Conservation (phyloP, 2,888 invertebrate genomes). For the Lomographa bimaculata region DNA sequence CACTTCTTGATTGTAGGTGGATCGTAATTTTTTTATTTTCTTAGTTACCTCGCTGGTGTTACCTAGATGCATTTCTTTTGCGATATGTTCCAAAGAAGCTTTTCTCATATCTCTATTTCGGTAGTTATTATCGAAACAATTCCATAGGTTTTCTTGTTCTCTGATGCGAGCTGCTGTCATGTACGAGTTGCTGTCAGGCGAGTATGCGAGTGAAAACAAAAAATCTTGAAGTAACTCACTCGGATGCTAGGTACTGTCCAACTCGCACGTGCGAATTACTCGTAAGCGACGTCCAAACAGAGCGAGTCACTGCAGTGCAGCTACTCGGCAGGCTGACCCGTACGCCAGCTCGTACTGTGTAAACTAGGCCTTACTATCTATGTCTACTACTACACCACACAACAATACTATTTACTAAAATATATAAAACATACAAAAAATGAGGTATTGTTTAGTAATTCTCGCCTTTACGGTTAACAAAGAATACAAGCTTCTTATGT, state of each 20-base stretch:
- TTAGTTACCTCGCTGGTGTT: conserved; percentile 21
- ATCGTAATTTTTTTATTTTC: conserved; percentile 28
- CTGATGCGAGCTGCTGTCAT: conserved; percentile 31
- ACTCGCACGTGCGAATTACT: too few species aligned
- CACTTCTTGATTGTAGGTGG: conserved; percentile 29
- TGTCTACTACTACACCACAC: too few species aligned
- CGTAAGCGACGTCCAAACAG: conserved; percentile 11
- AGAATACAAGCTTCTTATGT: too few species aligned
- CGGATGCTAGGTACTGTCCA: conserved; percentile 3
- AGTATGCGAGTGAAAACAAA: conserved; percentile 11
- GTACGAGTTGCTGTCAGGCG: conserved; percentile 29
- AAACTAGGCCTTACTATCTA: too few species aligned
- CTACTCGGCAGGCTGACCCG: conserved; percentile 2
- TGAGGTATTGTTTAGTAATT: too few species aligned
- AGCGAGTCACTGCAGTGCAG: conserved; percentile 7
- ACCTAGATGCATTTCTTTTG: conserved; percentile 25
- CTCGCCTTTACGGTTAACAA: too few species aligned
- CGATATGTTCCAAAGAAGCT: conserved; percentile 15
- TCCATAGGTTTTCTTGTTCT: conserved; percentile 31
- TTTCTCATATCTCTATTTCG: conserved; percentile 32
- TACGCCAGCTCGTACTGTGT: too few species aligned
- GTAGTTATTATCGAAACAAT: conserved; percentile 30
- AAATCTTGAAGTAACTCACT: too few species aligned
- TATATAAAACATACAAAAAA: too few species aligned
- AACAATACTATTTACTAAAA: too few species aligned